Conservation (phyloP, 1,140 invertebrate species). For the Brachystomella parvula region DNA sequence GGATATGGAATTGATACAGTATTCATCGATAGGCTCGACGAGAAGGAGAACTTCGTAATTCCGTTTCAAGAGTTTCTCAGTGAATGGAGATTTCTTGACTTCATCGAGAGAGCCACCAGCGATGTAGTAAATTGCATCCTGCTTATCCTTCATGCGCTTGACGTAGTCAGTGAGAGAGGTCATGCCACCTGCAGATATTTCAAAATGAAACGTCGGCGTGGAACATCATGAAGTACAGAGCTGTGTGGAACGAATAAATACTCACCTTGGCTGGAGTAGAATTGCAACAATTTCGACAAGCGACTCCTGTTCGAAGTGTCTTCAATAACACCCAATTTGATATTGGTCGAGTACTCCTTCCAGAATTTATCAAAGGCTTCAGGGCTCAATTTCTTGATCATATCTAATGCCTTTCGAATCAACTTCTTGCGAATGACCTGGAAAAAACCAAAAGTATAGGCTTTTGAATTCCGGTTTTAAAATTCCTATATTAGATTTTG, state of each 20-base stretch:
- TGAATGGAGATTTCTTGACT: slow-evolving; percentile 84
- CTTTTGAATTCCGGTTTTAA: not conserved
- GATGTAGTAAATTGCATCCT: slow-evolving; percentile 93
- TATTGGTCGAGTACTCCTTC: slow-evolving; percentile 98
- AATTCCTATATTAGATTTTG: not conserved
- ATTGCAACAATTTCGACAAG: slow-evolving; percentile 86
- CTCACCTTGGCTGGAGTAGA: slow-evolving; percentile 73
- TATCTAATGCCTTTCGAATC: slow-evolving; percentile 91
- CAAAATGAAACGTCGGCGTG: too few relatives aligned
- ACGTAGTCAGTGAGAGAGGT: slow-evolving; percentile 85
- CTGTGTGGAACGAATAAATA: not conserved
- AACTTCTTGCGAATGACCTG: slow-evolving; percentile 93
- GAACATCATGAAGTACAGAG: too few relatives aligned
- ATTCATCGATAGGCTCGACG: slow-evolving; percentile 96
- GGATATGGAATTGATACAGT: slow-evolving; percentile 91
- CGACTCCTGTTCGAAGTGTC: slow-evolving; percentile 92
- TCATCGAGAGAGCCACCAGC: slow-evolving; percentile 82
- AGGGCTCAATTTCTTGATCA: slow-evolving; percentile 93
- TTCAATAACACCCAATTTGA: slow-evolving; percentile 96
- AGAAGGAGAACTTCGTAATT: slow-evolving; percentile 95
- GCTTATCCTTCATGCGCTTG: slow-evolving; percentile 92
- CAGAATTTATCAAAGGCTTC: slow-evolving; percentile 92
- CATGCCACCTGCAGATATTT: slow-evolving; percentile 42
- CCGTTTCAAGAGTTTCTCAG: slow-evolving; percentile 83
- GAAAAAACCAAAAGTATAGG: not conserved